Evolutionary conservation across 2,888 invertebrate genomes (phyloP), one percentile per base, ranked within the genome.

Genomic region (Anodontia alba): DNA sequence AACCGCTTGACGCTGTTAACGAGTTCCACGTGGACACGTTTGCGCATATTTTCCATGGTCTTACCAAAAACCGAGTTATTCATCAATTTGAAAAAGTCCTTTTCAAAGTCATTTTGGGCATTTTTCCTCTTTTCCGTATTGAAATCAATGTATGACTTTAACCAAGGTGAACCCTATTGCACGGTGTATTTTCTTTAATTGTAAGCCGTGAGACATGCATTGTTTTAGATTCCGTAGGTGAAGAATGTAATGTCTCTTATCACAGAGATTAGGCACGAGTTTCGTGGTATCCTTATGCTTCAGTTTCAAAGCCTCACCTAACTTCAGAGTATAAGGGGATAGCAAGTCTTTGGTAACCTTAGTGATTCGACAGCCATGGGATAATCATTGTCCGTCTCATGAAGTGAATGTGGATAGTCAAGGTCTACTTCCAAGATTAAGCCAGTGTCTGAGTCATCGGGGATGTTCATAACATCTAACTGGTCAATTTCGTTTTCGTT

Each of bases 341-440:
- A 62, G 15, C 17, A 33, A 12, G 7, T 62, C 62, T 1, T 62
- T 29, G 10, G 10, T 5, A 20, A 62, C 20, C 33, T 20, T 17
- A 17, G 10, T 17, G 10, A 33, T 5, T 29, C 33, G 1, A 33
- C 33, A 12, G 62, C 62, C 3, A 92, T 77, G 12, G 93, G 92
- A 73, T 90, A 90, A 79, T 92, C 91, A 80, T 90, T 89, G 69
- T 92, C 95, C 1, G 54, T 42, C 36, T 92, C 90, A 78, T 95
- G 94, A 46, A 94, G 71, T 7, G 90, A 73, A 26, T 87, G 23
- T 1, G 95, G 94, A 87, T 95, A 95, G 49, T 92, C 88, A 42
- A 95, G 76, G 82, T 95, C 95, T 8, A 95, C 94, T 84, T 95
- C 94, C 2, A 95, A 84, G 49, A 95, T 91, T 76, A 93, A 94